Conservation (phyloP, 2,113 vertebrate genomes). For the Onychostoma macrolepis region DNA sequence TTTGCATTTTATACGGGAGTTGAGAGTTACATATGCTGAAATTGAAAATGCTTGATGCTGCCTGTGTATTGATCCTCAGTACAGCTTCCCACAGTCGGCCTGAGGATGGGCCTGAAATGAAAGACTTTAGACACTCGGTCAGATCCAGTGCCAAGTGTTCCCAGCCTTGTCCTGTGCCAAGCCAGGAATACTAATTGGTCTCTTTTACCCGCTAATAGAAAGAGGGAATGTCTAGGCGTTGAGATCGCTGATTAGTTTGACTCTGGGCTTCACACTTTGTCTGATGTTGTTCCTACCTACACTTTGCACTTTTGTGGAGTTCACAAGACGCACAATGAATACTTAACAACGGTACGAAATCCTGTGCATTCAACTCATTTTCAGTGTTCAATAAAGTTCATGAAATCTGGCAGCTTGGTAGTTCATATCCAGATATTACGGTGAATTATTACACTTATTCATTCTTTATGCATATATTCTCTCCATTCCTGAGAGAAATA, state of each 20-base stretch:
- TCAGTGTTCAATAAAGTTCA: neutral
- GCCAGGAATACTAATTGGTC: constrained; percentile 75
- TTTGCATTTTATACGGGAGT: neutral
- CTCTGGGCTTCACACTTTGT: constrained; percentile 48
- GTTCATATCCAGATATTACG: constrained; percentile 5
- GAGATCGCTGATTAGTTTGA: constrained; percentile 55
- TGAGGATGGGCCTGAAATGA: constrained; percentile 50
- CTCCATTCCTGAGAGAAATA: neutral
- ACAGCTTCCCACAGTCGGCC: constrained; percentile 20
- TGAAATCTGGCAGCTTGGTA: neutral
- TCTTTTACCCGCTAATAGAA: constrained; percentile 53
- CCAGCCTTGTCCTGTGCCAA: constrained; percentile 63
- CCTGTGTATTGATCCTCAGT: constrained; percentile 33
- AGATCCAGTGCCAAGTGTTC: constrained; percentile 64
- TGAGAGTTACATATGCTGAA: neutral
- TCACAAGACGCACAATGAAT: neutral
- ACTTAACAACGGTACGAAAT: neutral
- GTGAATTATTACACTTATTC: neutral
- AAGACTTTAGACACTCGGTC: constrained; percentile 46
- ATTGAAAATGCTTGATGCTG: constrained; percentile 26
- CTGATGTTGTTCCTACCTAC: constrained; percentile 19
- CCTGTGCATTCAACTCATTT: neutral
- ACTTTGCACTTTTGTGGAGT: constrained; percentile 16
- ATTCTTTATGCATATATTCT: neutral
- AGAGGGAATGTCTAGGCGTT: constrained; percentile 60